Evolutionary conservation across 2,797 vertebrate species (phyloP), one percentile per base, ranked within the genome.

Genomic region (Schizopygopsis malacanthus): DNA sequence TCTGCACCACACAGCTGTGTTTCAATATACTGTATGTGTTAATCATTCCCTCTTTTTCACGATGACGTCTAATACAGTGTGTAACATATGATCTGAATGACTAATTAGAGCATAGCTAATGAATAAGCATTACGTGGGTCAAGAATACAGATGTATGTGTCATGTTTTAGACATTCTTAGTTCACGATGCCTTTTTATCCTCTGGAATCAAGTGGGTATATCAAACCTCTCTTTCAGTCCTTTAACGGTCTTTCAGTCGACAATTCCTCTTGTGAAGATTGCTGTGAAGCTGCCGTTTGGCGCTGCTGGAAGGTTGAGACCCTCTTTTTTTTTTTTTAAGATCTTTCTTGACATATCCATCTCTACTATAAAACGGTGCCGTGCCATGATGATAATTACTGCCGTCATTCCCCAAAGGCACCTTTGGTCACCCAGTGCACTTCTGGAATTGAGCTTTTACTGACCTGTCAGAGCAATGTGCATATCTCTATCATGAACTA

Each of bases 291-390:
- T 72, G 43, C 33, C 9, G 4, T 33, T 28, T 25, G 80, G 12
- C 10, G 1, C 73, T 3, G 39, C 76, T 72, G 16, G 22, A 78
- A 77, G 41, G 65, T 85, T 78, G 18, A 79, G 45, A 83, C 45
- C 59, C 50, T 50, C 80, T 28, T 56, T 70, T 71, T 69, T 69
- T 83, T n/a, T 10, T 11, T 39, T 25, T 1, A 56, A 79, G 79
- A 82, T 87, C 37, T 85, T 82, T 85, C 54, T 79, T 87, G 85
- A 89, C 85, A 87, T 63, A 80, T 85, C 63, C 59, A 79, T 85
- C 73, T 82, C 69, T 1, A 8, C 65, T 43, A 77, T 77, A 33
- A 80, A 87, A 78, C 43, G 72, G 41, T 56, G 37, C 72, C 43
- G 8, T 85, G 71, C 76, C 56, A 50, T 78, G 86, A 80, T 75